Conservation (phyloP, 2,888 invertebrate genomes). For the Apotomis capreana region DNA sequence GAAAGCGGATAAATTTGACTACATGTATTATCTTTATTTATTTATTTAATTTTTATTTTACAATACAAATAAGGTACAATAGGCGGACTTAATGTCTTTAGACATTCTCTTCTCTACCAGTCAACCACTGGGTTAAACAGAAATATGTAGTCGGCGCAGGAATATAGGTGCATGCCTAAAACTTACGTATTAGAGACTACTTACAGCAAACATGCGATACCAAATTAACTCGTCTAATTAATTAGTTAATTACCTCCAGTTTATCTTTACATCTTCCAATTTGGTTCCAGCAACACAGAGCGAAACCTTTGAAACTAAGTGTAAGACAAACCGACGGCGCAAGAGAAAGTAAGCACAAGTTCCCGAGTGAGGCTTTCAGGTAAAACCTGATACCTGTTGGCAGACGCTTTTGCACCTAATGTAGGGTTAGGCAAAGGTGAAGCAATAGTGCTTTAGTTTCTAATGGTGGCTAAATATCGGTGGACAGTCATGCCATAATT, state of each 20-base stretch:
- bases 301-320: neutral
- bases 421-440: neutral
- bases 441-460: neutral
- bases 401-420: neutral
- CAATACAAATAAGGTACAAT: too few species aligned
- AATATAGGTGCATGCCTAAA: too few species aligned
- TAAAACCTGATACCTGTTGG: neutral
- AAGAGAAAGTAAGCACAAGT: neutral
- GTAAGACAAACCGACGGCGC: neutral
- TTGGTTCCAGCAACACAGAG: neutral
- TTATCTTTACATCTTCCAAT: neutral
- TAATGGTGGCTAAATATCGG: neutral
- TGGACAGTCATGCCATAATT: too few species aligned
- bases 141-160: too few species aligned
- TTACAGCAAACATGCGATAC: neutral
- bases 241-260: neutral
- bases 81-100: too few species aligned
- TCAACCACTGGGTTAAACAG: too few species aligned
- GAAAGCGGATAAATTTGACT: too few species aligned
- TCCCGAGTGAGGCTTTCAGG: neutral
- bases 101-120: too few species aligned
- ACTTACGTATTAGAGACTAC: too few species aligned
- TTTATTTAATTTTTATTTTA: too few species aligned
- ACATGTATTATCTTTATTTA: too few species aligned
- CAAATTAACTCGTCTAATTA: neutral